Evolutionary conservation across 37 sponge, comb jelly and placozoan species (phyloP).

Genomic region (Halisarca cf. caerulea): DNA sequence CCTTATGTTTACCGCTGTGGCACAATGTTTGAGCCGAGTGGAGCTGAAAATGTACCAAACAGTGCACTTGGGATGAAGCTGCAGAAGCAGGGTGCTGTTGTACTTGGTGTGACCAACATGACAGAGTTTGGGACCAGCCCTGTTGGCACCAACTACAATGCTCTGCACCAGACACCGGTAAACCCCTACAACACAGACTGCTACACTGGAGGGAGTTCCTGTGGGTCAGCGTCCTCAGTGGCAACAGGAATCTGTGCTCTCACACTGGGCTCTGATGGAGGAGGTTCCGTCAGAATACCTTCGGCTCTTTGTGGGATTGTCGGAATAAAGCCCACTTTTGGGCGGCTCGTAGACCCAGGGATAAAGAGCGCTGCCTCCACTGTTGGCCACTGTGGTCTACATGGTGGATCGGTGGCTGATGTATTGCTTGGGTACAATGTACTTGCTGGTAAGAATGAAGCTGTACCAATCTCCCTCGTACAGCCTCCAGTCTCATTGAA

Average conservation of each 20-base stretch:
- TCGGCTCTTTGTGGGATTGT: slow-evolving; percentile 86
- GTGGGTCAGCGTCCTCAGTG: slow-evolving; percentile 85
- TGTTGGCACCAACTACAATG: slow-evolving; percentile 85
- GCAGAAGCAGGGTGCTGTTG: slow-evolving; percentile 76
- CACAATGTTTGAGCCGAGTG: slow-evolving; percentile 4
- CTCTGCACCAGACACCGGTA: slow-evolving; percentile 69
- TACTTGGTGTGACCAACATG: slow-evolving; percentile 91
- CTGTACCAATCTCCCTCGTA: background rate
- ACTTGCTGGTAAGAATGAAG: slow-evolving; percentile 5
- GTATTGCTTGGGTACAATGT: slow-evolving; percentile 41
- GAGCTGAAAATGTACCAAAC: slow-evolving; percentile 37
- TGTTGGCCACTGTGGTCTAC: slow-evolving; percentile 62
- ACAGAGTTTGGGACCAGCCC: slow-evolving; percentile 91
- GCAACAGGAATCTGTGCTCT: slow-evolving; percentile 87
- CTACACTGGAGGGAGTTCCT: slow-evolving; percentile 89
- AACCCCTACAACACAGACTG: slow-evolving; percentile 84
- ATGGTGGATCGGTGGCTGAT: slow-evolving; percentile 64
- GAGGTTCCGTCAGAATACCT: slow-evolving; percentile 91
- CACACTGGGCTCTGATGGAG: slow-evolving; percentile 91
- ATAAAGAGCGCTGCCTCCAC: slow-evolving; percentile 20
- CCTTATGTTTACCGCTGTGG: slow-evolving; percentile 61
- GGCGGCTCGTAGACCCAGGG: slow-evolving; percentile 37
- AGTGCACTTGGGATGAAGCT: slow-evolving; percentile 57
- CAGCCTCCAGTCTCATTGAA: slow-evolving; percentile 42
- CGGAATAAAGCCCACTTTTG: slow-evolving; percentile 88